Conservation (phyloP, 2,797 vertebrate genomes). For the Acipenser ruthenus region DNA sequence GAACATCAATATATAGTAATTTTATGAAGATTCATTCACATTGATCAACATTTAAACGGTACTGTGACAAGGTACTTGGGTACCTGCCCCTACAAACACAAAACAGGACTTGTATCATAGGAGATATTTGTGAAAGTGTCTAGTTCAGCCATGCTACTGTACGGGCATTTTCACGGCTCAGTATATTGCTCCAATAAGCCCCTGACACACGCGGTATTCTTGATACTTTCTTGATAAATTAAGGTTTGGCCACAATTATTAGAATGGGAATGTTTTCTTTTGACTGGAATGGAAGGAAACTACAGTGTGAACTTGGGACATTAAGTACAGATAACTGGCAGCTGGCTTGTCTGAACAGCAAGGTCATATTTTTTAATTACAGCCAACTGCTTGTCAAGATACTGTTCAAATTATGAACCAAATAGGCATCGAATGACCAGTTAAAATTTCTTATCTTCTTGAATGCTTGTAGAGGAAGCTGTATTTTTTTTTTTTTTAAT, state of each 20-base stretch:
- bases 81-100: too few relatives aligned
- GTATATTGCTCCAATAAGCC: neutral
- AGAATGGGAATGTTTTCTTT: slow-evolving; percentile 31
- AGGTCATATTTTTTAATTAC: slow-evolving; percentile 10
- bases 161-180: too few relatives aligned
- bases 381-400: slow-evolving; percentile 37
- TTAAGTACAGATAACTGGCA: slow-evolving; percentile 39
- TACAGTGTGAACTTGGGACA: slow-evolving; percentile 33
- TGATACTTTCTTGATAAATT: slow-evolving; percentile 36
- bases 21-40: too few relatives aligned
- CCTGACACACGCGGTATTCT: slow-evolving; percentile 31
- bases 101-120: too few relatives aligned
- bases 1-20: too few relatives aligned
- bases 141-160: too few relatives aligned
- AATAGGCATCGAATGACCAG: slow-evolving; percentile 36
- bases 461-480: slow-evolving; percentile 18
- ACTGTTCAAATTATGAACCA: slow-evolving; percentile 47
- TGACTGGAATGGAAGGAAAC: slow-evolving; percentile 49
- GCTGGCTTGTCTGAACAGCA: slow-evolving; percentile 45
- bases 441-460: slow-evolving; percentile 28
- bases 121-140: too few relatives aligned
- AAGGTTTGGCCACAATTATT: slow-evolving; percentile 32
- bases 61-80: too few relatives aligned
- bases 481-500: neutral
- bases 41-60: too few relatives aligned